Percentiles rank a stretch among this genome's conserved stretches.
Conservation (phyloP, 2,888 invertebrate species). For the Polyommatus icarus region DNA sequence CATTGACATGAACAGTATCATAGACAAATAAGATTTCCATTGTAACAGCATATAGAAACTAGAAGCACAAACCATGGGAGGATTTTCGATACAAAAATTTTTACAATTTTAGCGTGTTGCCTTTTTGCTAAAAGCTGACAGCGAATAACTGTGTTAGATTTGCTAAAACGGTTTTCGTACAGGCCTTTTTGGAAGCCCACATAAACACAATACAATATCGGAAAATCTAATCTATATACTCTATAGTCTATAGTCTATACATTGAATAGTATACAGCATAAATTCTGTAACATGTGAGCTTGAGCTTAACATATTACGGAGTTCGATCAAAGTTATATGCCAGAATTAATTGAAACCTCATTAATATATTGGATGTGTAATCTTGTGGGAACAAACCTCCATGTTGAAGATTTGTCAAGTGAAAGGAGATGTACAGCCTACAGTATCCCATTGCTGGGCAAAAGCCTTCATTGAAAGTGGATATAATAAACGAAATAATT, state of each 20-base stretch:
- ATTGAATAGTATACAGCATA: neutral
- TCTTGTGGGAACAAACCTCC: neutral
- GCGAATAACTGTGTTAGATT: neutral
- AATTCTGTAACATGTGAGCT: neutral
- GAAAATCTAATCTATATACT: neutral
- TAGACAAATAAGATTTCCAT: neutral
- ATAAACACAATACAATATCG: neutral
- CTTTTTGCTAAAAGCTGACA: constrained; percentile 1
- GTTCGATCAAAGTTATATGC: constrained; percentile 1
- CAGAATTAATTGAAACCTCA: neutral
- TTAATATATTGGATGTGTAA: constrained; percentile 3
- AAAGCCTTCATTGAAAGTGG: too few species aligned
- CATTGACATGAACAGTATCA: neutral
- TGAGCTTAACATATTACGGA: neutral
- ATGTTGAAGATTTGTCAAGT: neutral
- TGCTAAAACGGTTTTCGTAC: neutral
- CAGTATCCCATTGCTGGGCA: too few species aligned
- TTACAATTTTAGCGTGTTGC: neutral
- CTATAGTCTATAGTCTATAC: too few species aligned
- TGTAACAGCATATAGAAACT: neutral
- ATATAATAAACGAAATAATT: too few species aligned
- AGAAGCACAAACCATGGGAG: neutral
- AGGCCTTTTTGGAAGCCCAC: neutral
- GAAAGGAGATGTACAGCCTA: neutral
- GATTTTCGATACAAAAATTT: neutral